Percentiles rank a stretch among this genome's conserved stretches.
Evolutionary conservation across 2,888 invertebrate species (phyloP).

Genomic region (Cantharis lateralis): DNA sequence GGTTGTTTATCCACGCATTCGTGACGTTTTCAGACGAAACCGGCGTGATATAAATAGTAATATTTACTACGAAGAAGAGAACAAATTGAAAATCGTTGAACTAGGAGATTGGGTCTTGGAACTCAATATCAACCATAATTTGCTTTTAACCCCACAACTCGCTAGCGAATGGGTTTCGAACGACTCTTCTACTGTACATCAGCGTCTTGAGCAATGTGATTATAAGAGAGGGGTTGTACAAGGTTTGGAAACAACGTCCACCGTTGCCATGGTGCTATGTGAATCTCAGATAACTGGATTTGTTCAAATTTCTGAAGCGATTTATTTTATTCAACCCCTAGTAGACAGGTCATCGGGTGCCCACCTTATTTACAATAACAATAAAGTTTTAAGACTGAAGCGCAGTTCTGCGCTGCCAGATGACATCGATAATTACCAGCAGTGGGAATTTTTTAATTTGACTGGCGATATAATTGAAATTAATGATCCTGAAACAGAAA

Average conservation of each 20-base stretch:
- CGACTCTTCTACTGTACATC: slow-evolving; percentile 32
- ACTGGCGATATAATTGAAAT: slow-evolving; percentile 58
- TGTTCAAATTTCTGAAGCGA: slow-evolving; percentile 40
- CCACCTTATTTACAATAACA: slow-evolving; percentile 21
- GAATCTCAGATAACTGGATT: slow-evolving; percentile 43
- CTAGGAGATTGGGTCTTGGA: slow-evolving; percentile 45
- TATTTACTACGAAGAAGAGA: slow-evolving; percentile 38
- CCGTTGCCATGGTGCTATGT: slow-evolving; percentile 47
- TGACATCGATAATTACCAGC: slow-evolving; percentile 7
- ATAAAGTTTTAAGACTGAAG: neutral
- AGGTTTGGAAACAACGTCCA: slow-evolving; percentile 40
- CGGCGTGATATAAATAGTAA: slow-evolving; percentile 38
- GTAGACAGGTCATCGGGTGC: slow-evolving; percentile 32
- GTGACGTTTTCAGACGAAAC: slow-evolving; percentile 28
- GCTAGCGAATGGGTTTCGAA: slow-evolving; percentile 41
- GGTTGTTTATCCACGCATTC: slow-evolving; percentile 41
- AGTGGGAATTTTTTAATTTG: slow-evolving; percentile 53
- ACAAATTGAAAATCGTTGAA: slow-evolving; percentile 42
- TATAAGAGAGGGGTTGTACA: slow-evolving; percentile 44
- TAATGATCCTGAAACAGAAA: slow-evolving; percentile 39
- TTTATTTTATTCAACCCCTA: slow-evolving; percentile 45
- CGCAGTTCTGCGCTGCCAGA: neutral
- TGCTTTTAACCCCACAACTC: slow-evolving; percentile 41
- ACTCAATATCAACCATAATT: slow-evolving; percentile 42
- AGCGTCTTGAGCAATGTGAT: slow-evolving; percentile 40